Percentiles rank a stretch among this genome's conserved stretches.
These are phyloP conservation scores for Lamprologus tigripictilis DNA, from an alignment of 2,113 vertebrate genomes.

Conservation along the genomic window DNA sequence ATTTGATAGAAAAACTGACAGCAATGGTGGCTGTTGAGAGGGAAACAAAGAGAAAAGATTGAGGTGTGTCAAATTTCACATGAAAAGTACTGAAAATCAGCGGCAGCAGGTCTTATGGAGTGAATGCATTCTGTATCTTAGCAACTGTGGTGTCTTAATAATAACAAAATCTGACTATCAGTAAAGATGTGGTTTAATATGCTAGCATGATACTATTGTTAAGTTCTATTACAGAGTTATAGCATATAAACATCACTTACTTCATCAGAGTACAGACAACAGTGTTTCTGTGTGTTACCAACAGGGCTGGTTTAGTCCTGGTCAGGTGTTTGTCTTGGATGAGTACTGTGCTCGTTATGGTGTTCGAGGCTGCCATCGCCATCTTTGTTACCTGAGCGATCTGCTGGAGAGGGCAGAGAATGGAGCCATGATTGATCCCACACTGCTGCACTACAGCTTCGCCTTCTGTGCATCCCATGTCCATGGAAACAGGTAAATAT, in stretches of 20 bases:
- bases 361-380: slow-evolving; percentile 93
- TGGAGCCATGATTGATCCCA: slow-evolving; percentile 98
- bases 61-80: neutral
- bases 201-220: neutral
- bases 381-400: slow-evolving; percentile 96
- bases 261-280: neutral
- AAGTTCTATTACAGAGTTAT: neutral
- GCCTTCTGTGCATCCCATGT: slow-evolving; percentile 98
- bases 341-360: slow-evolving; percentile 98
- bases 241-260: neutral
- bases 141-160: neutral
- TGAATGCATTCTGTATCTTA: neutral
- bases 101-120: neutral
- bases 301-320: slow-evolving; percentile 99
- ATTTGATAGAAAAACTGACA: neutral
- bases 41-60: neutral
- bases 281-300: neutral
- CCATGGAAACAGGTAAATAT: slow-evolving; percentile 91
- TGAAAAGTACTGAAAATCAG: neutral
- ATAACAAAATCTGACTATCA: neutral
- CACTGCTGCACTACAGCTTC: slow-evolving; percentile 97
- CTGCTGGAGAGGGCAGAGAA: slow-evolving; percentile 95
- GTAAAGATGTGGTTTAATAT: neutral
- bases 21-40: neutral
- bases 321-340: slow-evolving; percentile 97